phyloP scores from a whole-genome alignment of 2,888 invertebrate species.

The Phlogophora meticulosa region DNA sequence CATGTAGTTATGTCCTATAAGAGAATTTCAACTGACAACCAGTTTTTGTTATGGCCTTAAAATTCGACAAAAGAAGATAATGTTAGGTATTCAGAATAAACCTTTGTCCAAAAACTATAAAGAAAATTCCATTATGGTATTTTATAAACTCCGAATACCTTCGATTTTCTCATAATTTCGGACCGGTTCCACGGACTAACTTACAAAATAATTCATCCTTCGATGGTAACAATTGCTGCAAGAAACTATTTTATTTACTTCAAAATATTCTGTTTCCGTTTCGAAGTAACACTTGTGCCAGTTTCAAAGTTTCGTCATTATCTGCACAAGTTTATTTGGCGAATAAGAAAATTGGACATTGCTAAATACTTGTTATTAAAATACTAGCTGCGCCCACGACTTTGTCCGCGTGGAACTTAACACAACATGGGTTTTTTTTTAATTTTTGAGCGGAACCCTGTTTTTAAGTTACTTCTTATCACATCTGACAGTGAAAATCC shows the following conservation, averaged over 20 bases:
- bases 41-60: no score
- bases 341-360: slow-evolving; percentile 5
- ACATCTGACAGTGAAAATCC: no score
- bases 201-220: slow-evolving; percentile 24
- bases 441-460: not conserved
- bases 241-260: slow-evolving; percentile 32
- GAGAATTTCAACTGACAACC: no score
- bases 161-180: slow-evolving; percentile 8
- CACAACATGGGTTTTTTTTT: not conserved
- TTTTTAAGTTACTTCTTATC: no score
- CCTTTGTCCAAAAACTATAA: no score
- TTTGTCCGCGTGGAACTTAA: no score
- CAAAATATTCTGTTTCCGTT: slow-evolving; percentile 27
- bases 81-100: no score
- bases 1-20: no score
- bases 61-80: no score
- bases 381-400: not conserved
- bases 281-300: slow-evolving; percentile 14
- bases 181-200: not conserved
- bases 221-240: slow-evolving; percentile 19
- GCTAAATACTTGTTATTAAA: slow-evolving; percentile 12
- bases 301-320: slow-evolving; percentile 38
- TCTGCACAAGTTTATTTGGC: slow-evolving; percentile 24
- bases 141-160: not conserved
- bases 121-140: no score